Base-by-base conservation (phyloP, 2,888 invertebrate genomes). In the Pterobdella sp. region DNA sequence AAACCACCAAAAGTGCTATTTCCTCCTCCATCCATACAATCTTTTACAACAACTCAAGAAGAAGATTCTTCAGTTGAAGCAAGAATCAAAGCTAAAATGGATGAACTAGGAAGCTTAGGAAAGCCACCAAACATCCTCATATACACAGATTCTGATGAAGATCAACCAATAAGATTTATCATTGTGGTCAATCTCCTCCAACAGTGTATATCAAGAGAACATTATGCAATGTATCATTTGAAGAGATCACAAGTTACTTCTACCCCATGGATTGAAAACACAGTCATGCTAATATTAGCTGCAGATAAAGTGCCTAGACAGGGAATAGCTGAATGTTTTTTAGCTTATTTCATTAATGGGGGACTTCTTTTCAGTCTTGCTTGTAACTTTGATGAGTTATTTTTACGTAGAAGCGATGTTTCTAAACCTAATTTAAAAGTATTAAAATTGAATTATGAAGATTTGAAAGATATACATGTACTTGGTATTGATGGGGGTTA, bases 51-150 rank as follows among this genome's bases (percentile, higher is more conserved):
- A 42, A 7, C 7, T 42, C 42, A 14, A 42, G 42, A 56, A 56
- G n/a, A 22, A 56, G n/a, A 56, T n/a, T 22, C 7, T n/a, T 56
- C 60, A n/a, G 60, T n/a, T 26, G 60, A 56, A n/a, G n/a, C 4
- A n/a, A 56, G 60, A n/a, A 56, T 56, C 31, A 65, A 65, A 31
- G 32, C 65, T 3, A 65, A 65, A 34, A 65, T 65, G 65, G 35
- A 65, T 18, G 18, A 2, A 3, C n/a, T 65, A n/a, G 42, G 32
- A n/a, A 49, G 29, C 31, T 65, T 36, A 32, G 65, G 72, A 1
- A 83, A 82, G 77, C 82, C 83, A 4, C 83, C 82, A 0, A 83
- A 83, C 75, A 78, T 83, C n/a, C 77, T 83, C 18, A 77, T 83
- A 0, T 83, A 82, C 76, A 80, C 80, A 71, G 82, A 82, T 3